These are phyloP conservation scores for Hypercompe scribonia DNA, from an alignment of 2,888 invertebrate genomes.

Conservation along the genomic window DNA sequence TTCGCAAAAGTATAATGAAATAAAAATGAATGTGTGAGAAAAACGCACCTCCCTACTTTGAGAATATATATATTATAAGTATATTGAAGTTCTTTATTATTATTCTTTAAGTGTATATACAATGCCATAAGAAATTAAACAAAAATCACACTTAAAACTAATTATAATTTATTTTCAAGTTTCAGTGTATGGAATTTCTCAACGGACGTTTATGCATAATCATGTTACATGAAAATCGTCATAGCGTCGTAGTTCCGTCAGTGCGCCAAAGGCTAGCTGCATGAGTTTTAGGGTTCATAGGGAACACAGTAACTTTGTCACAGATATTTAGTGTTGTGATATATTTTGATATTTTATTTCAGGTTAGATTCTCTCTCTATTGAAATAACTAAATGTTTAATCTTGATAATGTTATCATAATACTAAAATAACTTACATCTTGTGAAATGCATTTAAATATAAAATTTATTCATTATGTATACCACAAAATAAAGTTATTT, in stretches of 20 bases:
- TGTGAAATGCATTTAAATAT: no score
- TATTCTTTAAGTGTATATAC: no score
- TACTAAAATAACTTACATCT: no score
- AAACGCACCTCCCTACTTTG: no score
- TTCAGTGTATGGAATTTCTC: background rate
- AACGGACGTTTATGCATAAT: background rate
- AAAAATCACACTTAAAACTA: background rate
- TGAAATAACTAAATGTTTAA: no score
- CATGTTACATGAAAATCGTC: slow-evolving; percentile 18
- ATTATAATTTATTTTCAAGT: background rate
- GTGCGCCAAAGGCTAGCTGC: slow-evolving; percentile 5
- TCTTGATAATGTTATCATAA: background rate
- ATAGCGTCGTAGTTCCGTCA: slow-evolving; percentile 33
- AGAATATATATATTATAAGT: no score
- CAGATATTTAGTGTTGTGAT: background rate
- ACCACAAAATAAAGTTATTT: no score
- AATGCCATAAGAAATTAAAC: background rate
- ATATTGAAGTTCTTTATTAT: no score
- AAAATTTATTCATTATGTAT: no score
- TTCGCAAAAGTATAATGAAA: no score
- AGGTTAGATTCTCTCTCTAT: no score
- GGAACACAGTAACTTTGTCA: background rate
- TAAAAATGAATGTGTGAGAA: no score
- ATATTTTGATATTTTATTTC: background rate
- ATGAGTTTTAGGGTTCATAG: slow-evolving; percentile 17